A percentile compares a stretch with the other conserved stretches of the same genome.
Conservation (phyloP, 2,888 invertebrate species). For the Platycheirus rosarum region DNA sequence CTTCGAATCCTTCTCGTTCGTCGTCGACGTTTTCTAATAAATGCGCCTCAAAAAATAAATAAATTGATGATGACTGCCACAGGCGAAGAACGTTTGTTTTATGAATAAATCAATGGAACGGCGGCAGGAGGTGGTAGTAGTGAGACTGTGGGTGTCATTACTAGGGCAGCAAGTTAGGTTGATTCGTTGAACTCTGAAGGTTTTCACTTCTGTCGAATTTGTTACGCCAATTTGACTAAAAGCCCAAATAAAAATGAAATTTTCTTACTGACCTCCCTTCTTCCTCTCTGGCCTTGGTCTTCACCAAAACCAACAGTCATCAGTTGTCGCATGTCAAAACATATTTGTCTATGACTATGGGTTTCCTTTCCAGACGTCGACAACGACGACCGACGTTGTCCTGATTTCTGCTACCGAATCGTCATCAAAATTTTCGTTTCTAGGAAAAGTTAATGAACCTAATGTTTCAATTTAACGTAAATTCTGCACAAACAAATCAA, state of each 20-base stretch:
- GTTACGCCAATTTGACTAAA: constrained; percentile 73
- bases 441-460: constrained; percentile 58
- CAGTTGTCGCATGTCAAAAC: constrained; percentile 1
- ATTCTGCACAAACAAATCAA: constrained; percentile 68
- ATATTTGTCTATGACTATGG: constrained; percentile 27
- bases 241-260: constrained; percentile 60
- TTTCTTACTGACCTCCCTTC: neutral
- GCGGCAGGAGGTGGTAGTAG: neutral
- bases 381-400: neutral
- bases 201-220: constrained; percentile 64
- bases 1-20: constrained; percentile 15
- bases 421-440: constrained; percentile 47
- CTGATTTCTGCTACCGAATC: constrained; percentile 36
- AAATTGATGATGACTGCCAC: constrained; percentile 25
- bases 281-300: neutral
- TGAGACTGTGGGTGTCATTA: constrained; percentile 14
- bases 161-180: constrained; percentile 30
- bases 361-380: neutral
- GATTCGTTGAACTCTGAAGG: constrained; percentile 53
- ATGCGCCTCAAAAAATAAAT: constrained; percentile 23
- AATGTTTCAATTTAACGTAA: constrained; percentile 68
- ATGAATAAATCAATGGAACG: neutral
- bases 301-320: neutral
- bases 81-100: constrained; percentile 19
- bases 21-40: constrained; percentile 18